Evolutionary conservation across 1,140 invertebrate species (phyloP), one percentile per base, ranked within the genome.

Genomic region (Apis cerana): DNA sequence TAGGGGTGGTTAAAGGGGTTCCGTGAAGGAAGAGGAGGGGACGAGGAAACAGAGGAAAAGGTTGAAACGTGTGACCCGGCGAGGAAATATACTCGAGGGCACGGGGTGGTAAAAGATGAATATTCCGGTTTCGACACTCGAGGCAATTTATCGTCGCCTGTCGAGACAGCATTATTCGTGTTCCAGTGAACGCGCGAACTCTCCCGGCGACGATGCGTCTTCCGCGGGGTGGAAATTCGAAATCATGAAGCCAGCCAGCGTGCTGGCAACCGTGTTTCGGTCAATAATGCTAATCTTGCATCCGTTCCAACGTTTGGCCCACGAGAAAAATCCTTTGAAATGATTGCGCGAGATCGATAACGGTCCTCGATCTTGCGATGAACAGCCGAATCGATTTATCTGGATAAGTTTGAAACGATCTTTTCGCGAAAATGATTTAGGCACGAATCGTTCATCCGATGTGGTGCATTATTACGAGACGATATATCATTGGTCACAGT

Each of bases 221-320:
- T 82, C 75, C 33, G 78, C 56, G 71, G 65, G 61, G 85, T 77
- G 85, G 72, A 86, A 85, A 86, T 85, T 82, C 80, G 71, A 81
- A 68, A 84, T 85, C 76, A 85, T 85, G 79, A 86, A 85, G 80
- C 67, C 72, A 76, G 52, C 83, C 78, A 82, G 21, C 54, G 71
- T 43, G 33, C 33, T 76, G 83, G 67, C 68, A 80, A 33, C 72
- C 72, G 78, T 58, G 72, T 86, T 85, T 85, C 80, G 80, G 70
- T 75, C 77, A 85, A 86, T 84, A 86, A 85, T 85, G 84, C 83
- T 85, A 86, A 86, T 86, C 85, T 85, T 68, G 83, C 83, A 76
- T 69, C 50, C 68, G 56, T 62, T 27, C 43, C 48, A 58, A 52
- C 65, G 48, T 75, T 70, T 52, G 33, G 72, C 50, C 71, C 78